Evolutionary conservation across 2,888 invertebrate genomes (phyloP), one percentile per base, ranked within the genome.

Genomic region (Orthonychiurus folsomi): DNA sequence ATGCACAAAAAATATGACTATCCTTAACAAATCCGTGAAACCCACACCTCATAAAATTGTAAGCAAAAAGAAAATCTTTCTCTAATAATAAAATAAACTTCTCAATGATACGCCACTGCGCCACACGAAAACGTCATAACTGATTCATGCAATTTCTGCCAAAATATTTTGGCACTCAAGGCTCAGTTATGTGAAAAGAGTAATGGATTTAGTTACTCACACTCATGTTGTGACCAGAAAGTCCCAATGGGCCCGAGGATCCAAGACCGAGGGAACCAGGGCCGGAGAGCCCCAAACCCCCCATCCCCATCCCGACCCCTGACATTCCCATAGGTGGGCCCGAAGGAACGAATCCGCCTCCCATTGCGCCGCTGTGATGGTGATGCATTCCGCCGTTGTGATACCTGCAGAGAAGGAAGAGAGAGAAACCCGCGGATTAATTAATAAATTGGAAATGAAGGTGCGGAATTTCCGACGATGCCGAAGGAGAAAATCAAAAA

Each of bases 181-280:
- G n/a, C n/a, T n/a, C n/a, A n/a, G n/a, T n/a, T n/a, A n/a, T n/a
- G n/a, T n/a, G n/a, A n/a, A n/a, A n/a, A n/a, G n/a, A n/a, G n/a
- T n/a, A n/a, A n/a, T n/a, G n/a, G n/a, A n/a, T n/a, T n/a, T n/a
- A n/a, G n/a, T n/a, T n/a, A 66, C 70, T 72, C 64, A 72, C 72
- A 59, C 69, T 68, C 72, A 72, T 72, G 62, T 72, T 67, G 59
- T 72, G 72, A 50, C 67, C 65, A 50, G 70, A 66, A 57, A 72
- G 63, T 60, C 69, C 70, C 56, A 72, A 78, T 77, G 73, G 78
- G 78, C 87, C 85, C 73, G 88, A 86, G 74, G 87, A 88, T 52
- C 87, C 87, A 60, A 88, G 86, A 55, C 88, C 88, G 76, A 72
- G 67, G 59, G 68, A 69, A 47, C 73, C 73, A 25, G 69, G 70